Conservation (phyloP, 2,888 invertebrate genomes). For the Limnephilus rhombicus region DNA sequence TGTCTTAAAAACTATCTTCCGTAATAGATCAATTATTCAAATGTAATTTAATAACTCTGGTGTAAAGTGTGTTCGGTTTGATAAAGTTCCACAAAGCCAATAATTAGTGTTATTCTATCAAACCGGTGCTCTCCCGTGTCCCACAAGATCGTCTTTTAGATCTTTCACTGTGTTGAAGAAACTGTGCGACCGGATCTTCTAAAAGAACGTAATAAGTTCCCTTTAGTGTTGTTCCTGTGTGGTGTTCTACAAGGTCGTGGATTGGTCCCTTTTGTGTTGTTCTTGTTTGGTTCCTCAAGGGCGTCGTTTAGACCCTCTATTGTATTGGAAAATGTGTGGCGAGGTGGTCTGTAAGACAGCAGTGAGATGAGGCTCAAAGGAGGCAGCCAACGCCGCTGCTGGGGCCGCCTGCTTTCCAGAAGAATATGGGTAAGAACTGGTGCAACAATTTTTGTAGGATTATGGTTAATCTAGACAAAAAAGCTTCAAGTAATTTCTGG, state of each 20-base stretch:
- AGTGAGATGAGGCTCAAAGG: constrained; percentile 55
- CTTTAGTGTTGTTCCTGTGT: not conserved
- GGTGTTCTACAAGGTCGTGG: not conserved
- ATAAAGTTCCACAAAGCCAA: not conserved
- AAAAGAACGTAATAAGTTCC: not conserved
- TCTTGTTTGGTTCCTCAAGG: too few species aligned
- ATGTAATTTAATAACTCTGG: not conserved
- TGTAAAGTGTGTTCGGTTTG: not conserved
- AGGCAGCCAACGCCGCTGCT: constrained; percentile 58
- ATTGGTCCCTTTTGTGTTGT: not conserved
- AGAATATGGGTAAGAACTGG: constrained; percentile 64
- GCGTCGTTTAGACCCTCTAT: not conserved
- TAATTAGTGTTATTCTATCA: not conserved
- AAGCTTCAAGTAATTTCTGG: not conserved
- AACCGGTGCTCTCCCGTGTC: too few species aligned
- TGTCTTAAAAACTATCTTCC: not conserved
- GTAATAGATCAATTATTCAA: not conserved
- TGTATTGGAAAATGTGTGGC: constrained; percentile 21
- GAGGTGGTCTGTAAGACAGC: not conserved
- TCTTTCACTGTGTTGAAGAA: not conserved
- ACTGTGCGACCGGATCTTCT: not conserved
- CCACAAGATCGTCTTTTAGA: too few species aligned
- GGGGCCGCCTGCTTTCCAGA: constrained; percentile 63
- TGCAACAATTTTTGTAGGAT: not conserved
- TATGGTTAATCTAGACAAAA: not conserved